A percentile compares a stretch with the other conserved stretches of the same genome.
Evolutionary conservation across 2,797 vertebrate species (phyloP).

Genomic region (Bradypodion pumilum): DNA sequence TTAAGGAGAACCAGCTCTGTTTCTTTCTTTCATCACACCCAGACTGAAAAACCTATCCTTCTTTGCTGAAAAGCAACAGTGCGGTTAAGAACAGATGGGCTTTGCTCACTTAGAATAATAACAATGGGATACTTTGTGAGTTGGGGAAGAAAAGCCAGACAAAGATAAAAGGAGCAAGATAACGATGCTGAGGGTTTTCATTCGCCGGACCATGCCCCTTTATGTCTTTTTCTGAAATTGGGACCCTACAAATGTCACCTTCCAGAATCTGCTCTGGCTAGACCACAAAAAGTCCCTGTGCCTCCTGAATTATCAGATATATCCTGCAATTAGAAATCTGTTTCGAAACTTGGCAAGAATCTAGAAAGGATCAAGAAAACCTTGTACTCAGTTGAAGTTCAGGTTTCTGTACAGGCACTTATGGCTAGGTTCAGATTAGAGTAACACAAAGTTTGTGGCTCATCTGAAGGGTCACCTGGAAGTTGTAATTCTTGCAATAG

Average conservation of each 20-base stretch:
- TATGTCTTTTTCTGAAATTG: neutral
- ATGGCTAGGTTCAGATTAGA: neutral
- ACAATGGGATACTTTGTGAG: neutral
- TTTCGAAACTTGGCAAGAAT: too few species aligned
- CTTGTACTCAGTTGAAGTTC: neutral
- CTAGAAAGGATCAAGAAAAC: neutral
- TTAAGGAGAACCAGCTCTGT: conserved; percentile 30
- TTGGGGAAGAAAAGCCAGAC: neutral
- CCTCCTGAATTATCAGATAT: neutral
- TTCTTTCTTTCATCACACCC: neutral
- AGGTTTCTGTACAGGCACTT: neutral
- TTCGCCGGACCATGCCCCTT: neutral
- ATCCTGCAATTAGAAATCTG: neutral
- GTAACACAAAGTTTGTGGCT: neutral
- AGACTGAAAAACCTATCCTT: neutral
- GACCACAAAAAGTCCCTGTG: neutral
- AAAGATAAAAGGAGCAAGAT: too few species aligned
- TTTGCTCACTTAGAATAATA: neutral
- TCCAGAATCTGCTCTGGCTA: neutral
- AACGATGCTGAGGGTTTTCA: neutral
- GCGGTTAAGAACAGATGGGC: neutral
- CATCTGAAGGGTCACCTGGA: neutral
- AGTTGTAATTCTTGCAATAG: neutral
- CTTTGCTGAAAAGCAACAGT: neutral
- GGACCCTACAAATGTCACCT: neutral